phyloP scores from a whole-genome alignment of 1,140 invertebrate genomes.

The Lethrus apterus region DNA sequence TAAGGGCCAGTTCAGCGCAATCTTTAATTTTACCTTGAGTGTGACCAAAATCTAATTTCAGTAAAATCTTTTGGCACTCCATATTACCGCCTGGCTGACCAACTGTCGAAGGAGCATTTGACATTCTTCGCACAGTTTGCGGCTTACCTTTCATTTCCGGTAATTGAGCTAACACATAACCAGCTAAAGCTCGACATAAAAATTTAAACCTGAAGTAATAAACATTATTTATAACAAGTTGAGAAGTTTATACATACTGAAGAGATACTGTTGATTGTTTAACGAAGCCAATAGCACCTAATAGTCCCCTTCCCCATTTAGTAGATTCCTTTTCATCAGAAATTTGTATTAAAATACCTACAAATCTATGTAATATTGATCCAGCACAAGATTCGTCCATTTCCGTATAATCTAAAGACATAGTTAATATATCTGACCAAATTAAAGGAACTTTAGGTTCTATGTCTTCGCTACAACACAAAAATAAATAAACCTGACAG shows the following conservation, averaged over 20 bases:
- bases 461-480: constrained; percentile 25
- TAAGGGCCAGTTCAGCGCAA: constrained; percentile 34
- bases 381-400: constrained; percentile 28
- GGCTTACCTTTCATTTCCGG: constrained; percentile 36
- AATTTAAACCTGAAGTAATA: constrained; percentile 23
- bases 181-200: constrained; percentile 27
- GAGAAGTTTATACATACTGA: constrained; percentile 24
- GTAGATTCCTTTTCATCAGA: constrained; percentile 29
- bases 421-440: constrained; percentile 32
- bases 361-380: constrained; percentile 32
- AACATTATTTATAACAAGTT: background rate
- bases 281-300: constrained; percentile 36
- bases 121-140: constrained; percentile 26
- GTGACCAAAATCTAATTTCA: constrained; percentile 36
- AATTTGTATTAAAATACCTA: constrained; percentile 28
- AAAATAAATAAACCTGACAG: constrained; percentile 11
- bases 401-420: constrained; percentile 26
- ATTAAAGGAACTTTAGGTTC: constrained; percentile 36
- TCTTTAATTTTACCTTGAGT: constrained; percentile 39
- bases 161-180: constrained; percentile 37
- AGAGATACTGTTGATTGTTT: constrained; percentile 28
- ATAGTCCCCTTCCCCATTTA: constrained; percentile 33
- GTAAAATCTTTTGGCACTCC: constrained; percentile 35
- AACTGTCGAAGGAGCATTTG: constrained; percentile 29
- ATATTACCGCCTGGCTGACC: constrained; percentile 38